Evolutionary conservation across 2,888 invertebrate genomes (phyloP), one percentile per base, ranked within the genome.

Genomic region (Caenorhabditis sp.): DNA sequence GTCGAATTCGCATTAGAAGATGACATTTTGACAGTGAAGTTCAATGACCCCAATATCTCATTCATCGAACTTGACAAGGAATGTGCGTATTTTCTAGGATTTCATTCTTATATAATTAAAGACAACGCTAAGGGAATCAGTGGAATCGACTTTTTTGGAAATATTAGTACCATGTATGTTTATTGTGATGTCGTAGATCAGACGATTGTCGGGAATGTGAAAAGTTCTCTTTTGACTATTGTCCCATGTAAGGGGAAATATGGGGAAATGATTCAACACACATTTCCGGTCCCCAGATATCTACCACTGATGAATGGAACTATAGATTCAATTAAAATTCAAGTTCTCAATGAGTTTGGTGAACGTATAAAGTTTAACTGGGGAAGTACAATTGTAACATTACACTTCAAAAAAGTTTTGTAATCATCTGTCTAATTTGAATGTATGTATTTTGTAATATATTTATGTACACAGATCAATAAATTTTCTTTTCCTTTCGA

Each of bases 131-230:
- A 14, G 0, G 70, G 58, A 41, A 22, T 38, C 5, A 58, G 26
- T 41, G 41, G 35, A 0, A 26, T 70, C 6, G 70, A 70, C 38
- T 70, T 70, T 54, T 70, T 56, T 58, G 70, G 70, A 22, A 70
- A 70, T 63, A 14, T 63, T 22, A 63, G 44, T 16, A 63, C 63
- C 10, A 14, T 63, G 38, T 63, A 63, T 24, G 41, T 70, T 16
- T 70, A 70, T 58, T 70, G 70, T 58, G 70, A 70, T 58, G 24
- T 70, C 58, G 56, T 56, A 2, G 70, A 70, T 58, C 70, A 22
- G 16, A 35, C 44, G 2, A 70, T 70, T 70, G 70, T 70, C n/a
- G 70, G 70, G 24, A 54, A 70, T 41, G 41, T 22, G 16, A 56
- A 58, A 41, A 70, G 56, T 26, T 19, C 19, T 44, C 44, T 70